These are phyloP conservation scores for Hemicentrotus pulcherrimus DNA, from an alignment of 35 echinoderm and acorn worm species.

Conservation along the genomic window DNA sequence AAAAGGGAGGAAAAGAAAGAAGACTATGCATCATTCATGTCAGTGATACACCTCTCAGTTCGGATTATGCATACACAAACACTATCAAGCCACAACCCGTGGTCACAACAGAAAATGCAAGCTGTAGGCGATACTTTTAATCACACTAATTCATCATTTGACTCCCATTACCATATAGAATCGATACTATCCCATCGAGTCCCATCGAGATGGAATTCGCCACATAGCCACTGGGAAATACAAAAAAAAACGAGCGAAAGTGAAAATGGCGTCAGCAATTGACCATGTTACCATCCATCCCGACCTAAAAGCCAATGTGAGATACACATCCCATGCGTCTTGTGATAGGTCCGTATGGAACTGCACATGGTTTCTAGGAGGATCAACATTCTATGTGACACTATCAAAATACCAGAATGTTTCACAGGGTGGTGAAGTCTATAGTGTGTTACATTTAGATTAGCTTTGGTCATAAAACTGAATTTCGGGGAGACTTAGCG, in stretches of 20 bases:
- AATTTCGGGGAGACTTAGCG: too few species aligned
- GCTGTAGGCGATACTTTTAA: constrained; percentile 26
- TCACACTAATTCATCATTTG: constrained; percentile 46
- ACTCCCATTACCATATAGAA: constrained; percentile 41
- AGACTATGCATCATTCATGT: background rate
- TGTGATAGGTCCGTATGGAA: too few species aligned
- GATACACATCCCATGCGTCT: too few species aligned
- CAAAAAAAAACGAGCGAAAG: background rate
- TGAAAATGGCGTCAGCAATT: background rate
- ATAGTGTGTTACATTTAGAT: too few species aligned
- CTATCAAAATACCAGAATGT: too few species aligned
- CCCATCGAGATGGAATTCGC: background rate
- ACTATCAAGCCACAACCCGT: background rate
- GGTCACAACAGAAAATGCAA: background rate
- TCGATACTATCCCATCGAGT: constrained; percentile 27
- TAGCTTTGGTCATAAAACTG: too few species aligned
- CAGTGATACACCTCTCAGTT: background rate
- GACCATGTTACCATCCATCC: background rate
- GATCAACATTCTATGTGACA: too few species aligned
- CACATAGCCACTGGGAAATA: background rate
- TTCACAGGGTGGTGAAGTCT: too few species aligned
- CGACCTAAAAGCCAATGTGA: background rate
- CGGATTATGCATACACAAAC: constrained; percentile 11
- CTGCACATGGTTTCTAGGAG: too few species aligned
- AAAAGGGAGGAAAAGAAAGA: background rate